Evolutionary conservation across 2,797 vertebrate genomes (phyloP).

Genomic region (Setipinna tenuifilis): DNA sequence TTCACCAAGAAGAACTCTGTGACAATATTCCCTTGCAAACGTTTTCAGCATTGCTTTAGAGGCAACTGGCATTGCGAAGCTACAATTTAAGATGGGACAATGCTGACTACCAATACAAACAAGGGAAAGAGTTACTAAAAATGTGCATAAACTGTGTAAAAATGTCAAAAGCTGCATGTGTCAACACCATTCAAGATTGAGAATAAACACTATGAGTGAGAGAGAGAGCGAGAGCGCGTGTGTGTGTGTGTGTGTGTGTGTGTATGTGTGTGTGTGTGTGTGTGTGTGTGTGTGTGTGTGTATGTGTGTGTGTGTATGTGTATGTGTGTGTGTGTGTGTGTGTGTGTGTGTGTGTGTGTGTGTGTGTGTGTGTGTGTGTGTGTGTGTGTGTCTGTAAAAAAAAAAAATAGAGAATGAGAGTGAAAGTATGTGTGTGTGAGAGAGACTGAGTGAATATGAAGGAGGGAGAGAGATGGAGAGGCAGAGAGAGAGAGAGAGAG

Average conservation of each 20-base stretch:
- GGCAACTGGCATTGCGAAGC: neutral
- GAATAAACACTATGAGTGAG: neutral
- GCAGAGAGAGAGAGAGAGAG: no score
- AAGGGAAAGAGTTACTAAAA: neutral
- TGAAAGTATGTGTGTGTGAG: no score
- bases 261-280: no score
- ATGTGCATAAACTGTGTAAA: neutral
- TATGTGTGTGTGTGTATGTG: no score
- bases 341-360: neutral
- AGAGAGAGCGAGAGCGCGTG: no score
- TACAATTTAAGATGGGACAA: neutral
- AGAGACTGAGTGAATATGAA: no score
- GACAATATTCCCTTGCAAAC: neutral
- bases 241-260: slow-evolving; percentile 24
- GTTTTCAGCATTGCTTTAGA: neutral
- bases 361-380: no score
- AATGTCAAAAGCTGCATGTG: no score
- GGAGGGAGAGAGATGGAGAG: no score
- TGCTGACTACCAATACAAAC: neutral
- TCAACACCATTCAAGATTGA: neutral
- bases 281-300: no score
- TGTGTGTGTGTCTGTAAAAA: no score
- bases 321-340: neutral
- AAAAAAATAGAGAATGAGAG: no score
- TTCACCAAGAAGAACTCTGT: neutral